Evolutionary conservation across 2,888 invertebrate species (phyloP).

Genomic region (Scaptomyza tumidula): DNA sequence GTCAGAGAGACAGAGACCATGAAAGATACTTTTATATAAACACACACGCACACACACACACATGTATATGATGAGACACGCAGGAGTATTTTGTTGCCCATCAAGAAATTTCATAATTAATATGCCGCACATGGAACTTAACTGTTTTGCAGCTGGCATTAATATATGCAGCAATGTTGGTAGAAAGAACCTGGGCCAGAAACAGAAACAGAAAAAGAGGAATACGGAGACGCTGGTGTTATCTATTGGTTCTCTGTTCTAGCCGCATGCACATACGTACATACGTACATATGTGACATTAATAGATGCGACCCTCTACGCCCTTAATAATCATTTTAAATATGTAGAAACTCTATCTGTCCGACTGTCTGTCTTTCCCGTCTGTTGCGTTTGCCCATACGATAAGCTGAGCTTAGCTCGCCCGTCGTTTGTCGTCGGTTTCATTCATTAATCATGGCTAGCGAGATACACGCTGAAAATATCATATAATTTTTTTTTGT

Average conservation of each 20-base stretch:
- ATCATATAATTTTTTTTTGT: slow-evolving; percentile 60
- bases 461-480: slow-evolving; percentile 69
- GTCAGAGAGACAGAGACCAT: slow-evolving; percentile 39
- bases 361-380: slow-evolving; percentile 2
- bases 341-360: slow-evolving; percentile 39
- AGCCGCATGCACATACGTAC: slow-evolving; percentile 37
- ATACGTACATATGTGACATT: slow-evolving; percentile 60
- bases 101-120: slow-evolving; percentile 75
- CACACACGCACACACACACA: slow-evolving; percentile 5
- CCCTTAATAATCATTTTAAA: slow-evolving; percentile 68
- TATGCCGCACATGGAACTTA: slow-evolving; percentile 73
- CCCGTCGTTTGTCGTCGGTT: slow-evolving; percentile 31
- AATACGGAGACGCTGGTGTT: slow-evolving; percentile 3
- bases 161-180: slow-evolving; percentile 66
- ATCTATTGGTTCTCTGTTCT: slow-evolving; percentile 55
- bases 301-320: slow-evolving; percentile 73
- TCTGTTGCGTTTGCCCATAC: slow-evolving; percentile 17
- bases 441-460: slow-evolving; percentile 71
- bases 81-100: slow-evolving; percentile 25
- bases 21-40: slow-evolving; percentile 32
- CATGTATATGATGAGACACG: slow-evolving; percentile 28
- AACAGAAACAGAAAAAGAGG: no score
- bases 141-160: slow-evolving; percentile 66
- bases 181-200: not conserved
- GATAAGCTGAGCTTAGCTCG: slow-evolving; percentile 43